phyloP scores from a whole-genome alignment of 1,140 invertebrate genomes.

The Macrotrachela quadricornifera region DNA sequence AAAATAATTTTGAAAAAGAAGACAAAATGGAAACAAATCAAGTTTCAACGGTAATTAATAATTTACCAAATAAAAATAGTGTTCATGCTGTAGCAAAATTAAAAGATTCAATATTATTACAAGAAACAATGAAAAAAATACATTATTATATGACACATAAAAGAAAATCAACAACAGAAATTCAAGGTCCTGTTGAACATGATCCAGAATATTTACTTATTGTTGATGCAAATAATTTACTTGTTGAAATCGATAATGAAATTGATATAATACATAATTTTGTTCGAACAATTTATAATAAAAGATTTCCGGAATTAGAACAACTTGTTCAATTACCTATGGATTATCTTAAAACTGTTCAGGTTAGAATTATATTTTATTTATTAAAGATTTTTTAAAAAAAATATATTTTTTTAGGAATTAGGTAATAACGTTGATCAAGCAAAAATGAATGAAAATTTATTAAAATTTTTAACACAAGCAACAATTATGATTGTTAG shows the following conservation, averaged over 20 bases:
- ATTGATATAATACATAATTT: slow-evolving; percentile 79
- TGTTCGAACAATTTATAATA: slow-evolving; percentile 83
- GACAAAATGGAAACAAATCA: too few species aligned
- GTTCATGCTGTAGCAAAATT: slow-evolving; percentile 2
- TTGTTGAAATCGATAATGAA: slow-evolving; percentile 84
- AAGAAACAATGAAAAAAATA: slow-evolving; percentile 51
- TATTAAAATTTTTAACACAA: slow-evolving; percentile 78
- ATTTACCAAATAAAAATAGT: neutral
- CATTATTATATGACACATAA: slow-evolving; percentile 45
- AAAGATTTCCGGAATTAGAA: slow-evolving; percentile 90
- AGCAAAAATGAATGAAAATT: slow-evolving; percentile 80
- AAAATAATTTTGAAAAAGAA: too few species aligned
- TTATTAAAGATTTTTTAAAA: too few species aligned
- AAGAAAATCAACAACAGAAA: slow-evolving; percentile 29
- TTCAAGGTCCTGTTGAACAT: slow-evolving; percentile 65
- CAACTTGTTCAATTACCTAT: slow-evolving; percentile 53
- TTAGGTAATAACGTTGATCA: slow-evolving; percentile 78
- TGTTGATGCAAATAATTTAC: slow-evolving; percentile 83
- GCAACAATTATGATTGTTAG: slow-evolving; percentile 99
- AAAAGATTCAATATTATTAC: slow-evolving; percentile 31
- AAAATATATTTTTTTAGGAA: slow-evolving; percentile 32
- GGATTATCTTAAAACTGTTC: slow-evolving; percentile 81
- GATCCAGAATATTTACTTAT: slow-evolving; percentile 88
- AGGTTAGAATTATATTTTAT: slow-evolving; percentile 9
- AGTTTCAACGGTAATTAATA: too few species aligned